Evolutionary conservation across 2,888 invertebrate species (phyloP).

Genomic region (Isotomurus palustris): DNA sequence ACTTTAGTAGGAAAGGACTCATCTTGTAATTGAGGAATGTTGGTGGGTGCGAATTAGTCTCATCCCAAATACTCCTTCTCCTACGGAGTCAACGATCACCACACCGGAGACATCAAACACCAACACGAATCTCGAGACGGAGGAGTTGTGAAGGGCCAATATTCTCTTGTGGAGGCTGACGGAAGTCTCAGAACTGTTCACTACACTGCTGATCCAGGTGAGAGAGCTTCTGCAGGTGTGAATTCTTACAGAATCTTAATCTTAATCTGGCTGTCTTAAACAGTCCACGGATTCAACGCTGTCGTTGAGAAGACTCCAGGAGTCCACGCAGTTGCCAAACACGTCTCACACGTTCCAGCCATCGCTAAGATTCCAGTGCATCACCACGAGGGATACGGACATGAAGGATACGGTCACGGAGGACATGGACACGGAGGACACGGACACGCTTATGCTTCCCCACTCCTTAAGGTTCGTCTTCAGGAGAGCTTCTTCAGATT

Average conservation of each 20-base stretch:
- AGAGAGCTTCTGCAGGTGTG: too few species aligned
- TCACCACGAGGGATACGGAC: conserved; percentile 4
- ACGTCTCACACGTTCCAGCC: conserved; percentile 21
- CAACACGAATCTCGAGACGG: conserved; percentile 16
- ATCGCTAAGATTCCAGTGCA: conserved; percentile 10
- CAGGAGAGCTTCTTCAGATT: neutral
- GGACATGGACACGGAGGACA: conserved; percentile 3
- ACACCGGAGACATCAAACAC: conserved; percentile 29
- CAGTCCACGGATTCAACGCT: conserved; percentile 37
- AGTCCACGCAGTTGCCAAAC: conserved; percentile 24
- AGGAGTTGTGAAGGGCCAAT: conserved; percentile 21
- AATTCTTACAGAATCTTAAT: neutral
- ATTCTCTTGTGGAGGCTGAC: conserved; percentile 28
- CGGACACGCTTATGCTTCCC: conserved; percentile 5
- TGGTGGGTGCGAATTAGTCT: too few species aligned
- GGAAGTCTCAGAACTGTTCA: conserved; percentile 6
- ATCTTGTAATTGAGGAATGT: too few species aligned
- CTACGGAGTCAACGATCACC: conserved; percentile 29
- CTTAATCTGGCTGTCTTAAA: neutral
- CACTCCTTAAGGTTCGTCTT: neutral
- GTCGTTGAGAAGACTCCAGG: conserved; percentile 40
- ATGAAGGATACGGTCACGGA: conserved; percentile 1
- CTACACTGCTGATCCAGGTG: neutral
- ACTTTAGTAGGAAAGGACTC: neutral
- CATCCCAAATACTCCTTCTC: conserved; percentile 22